A percentile compares a stretch with the other conserved stretches of the same genome.
These are phyloP conservation scores for Palythoa grandiflora DNA, from an alignment of 92 coral and sea anemone genomes.

Conservation along the genomic window DNA sequence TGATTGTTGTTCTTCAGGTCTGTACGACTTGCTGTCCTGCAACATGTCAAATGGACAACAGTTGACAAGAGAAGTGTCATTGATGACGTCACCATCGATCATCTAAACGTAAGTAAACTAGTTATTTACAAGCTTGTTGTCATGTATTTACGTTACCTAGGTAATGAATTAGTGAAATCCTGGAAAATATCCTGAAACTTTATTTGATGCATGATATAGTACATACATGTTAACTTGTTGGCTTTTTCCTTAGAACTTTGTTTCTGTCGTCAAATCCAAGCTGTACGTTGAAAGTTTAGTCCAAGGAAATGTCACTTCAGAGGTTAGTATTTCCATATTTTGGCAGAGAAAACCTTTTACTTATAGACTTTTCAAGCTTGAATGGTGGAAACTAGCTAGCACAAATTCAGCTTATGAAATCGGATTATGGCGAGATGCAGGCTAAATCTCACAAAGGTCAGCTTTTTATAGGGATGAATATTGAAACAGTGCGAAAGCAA, in stretches of 20 bases:
- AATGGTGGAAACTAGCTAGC: background rate
- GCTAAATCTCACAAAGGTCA: background rate
- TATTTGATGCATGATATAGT: background rate
- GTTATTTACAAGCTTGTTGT: background rate
- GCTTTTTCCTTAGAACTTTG: constrained; percentile 74
- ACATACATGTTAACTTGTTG: background rate
- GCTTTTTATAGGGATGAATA: no score
- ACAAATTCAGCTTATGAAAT: background rate
- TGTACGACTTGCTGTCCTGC: constrained; percentile 82
- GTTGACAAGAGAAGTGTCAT: constrained; percentile 80
- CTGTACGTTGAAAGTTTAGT: constrained; percentile 86
- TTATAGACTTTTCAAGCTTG: background rate
- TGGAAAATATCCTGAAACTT: background rate
- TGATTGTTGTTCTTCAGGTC: constrained; percentile 56
- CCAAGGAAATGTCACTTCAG: constrained; percentile 84
- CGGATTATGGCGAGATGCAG: background rate
- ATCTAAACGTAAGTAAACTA: constrained; percentile 58
- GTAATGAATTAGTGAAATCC: background rate
- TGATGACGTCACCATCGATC: constrained; percentile 68
- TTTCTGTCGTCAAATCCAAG: constrained; percentile 71
- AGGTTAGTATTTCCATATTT: constrained; percentile 46
- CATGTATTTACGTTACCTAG: background rate
- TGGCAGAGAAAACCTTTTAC: background rate
- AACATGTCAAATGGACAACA: constrained; percentile 87
- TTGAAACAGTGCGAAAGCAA: no score